Evolutionary conservation across 2,797 vertebrate genomes (phyloP).

Genomic region (Sebastes aleutianus): DNA sequence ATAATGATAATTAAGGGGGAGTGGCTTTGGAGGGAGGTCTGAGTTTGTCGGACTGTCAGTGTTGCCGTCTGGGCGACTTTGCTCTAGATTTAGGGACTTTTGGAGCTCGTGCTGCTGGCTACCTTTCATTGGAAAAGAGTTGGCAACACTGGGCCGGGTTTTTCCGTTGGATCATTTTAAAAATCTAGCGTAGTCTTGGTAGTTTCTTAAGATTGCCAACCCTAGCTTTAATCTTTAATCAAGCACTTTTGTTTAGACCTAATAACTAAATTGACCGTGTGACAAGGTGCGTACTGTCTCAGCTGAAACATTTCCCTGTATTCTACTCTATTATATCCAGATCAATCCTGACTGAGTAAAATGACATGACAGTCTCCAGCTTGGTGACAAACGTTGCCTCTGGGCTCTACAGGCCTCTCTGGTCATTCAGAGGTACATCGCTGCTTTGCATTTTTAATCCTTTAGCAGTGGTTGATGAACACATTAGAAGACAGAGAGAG

Average conservation of each 20-base stretch:
- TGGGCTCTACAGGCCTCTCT: constrained; percentile 34
- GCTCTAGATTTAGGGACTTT: too few relatives aligned
- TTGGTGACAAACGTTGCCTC: constrained; percentile 36
- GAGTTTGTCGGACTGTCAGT: too few relatives aligned
- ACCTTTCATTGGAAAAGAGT: too few relatives aligned
- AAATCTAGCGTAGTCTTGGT: too few relatives aligned
- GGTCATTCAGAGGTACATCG: constrained; percentile 20
- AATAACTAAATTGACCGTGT: not conserved
- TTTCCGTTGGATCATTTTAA: too few relatives aligned
- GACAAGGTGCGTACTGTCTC: not conserved
- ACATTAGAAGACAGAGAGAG: constrained; percentile 21
- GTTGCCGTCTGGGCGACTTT: too few relatives aligned
- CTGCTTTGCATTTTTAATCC: constrained; percentile 37
- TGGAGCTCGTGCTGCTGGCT: too few relatives aligned
- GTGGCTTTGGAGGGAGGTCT: too few relatives aligned
- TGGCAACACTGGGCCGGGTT: too few relatives aligned
- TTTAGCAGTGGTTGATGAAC: constrained; percentile 23
- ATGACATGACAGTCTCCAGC: constrained; percentile 46
- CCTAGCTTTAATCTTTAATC: not conserved
- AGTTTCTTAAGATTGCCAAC: too few relatives aligned
- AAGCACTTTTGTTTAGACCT: not conserved
- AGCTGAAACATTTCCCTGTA: not conserved
- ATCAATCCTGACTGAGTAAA: constrained; percentile 31
- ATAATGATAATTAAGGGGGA: too few relatives aligned
- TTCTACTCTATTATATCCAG: not conserved